These are phyloP conservation scores for Dryomyza anilis DNA, from an alignment of 2,888 invertebrate genomes.

Conservation along the genomic window DNA sequence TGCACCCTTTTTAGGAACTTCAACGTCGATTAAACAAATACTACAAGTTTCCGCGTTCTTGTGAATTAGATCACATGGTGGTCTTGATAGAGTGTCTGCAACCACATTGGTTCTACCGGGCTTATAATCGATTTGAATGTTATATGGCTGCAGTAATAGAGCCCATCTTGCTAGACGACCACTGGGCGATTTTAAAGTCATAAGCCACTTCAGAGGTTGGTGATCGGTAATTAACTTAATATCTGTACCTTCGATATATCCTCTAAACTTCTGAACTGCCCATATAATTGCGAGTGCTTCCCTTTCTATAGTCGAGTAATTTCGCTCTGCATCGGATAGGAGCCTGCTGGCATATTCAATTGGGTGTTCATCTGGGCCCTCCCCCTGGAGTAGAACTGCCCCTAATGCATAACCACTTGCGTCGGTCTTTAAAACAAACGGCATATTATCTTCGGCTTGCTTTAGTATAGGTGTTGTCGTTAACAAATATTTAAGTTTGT, in stretches of 20 bases:
- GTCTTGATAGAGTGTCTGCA: constrained; percentile 32
- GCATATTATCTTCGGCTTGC: no score
- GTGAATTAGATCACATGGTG: constrained; percentile 14
- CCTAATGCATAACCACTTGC: not conserved
- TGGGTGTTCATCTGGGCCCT: not conserved
- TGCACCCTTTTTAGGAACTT: constrained; percentile 19
- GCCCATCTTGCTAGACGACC: no score
- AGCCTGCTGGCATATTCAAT: not conserved
- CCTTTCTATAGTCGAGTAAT: not conserved
- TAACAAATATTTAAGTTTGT: no score
- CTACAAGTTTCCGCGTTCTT: not conserved
- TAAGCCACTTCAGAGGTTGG: constrained; percentile 61
- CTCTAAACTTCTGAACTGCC: no score
- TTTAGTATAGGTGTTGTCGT: no score
- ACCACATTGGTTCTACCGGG: constrained; percentile 53
- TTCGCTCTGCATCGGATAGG: no score
- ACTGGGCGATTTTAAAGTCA: constrained; percentile 53
- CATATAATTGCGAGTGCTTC: not conserved
- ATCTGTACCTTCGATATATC: no score
- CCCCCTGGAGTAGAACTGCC: no score
- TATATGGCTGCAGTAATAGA: constrained; percentile 55
- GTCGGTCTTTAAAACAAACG: no score
- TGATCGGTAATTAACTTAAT: constrained; percentile 55
- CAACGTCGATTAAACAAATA: constrained; percentile 16
- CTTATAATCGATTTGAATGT: constrained; percentile 52